A percentile compares a stretch with the other conserved stretches of the same genome.
These are phyloP conservation scores for Sinocyclocheilus anophthalmus DNA, from an alignment of 2,113 vertebrate genomes.

Conservation along the genomic window DNA sequence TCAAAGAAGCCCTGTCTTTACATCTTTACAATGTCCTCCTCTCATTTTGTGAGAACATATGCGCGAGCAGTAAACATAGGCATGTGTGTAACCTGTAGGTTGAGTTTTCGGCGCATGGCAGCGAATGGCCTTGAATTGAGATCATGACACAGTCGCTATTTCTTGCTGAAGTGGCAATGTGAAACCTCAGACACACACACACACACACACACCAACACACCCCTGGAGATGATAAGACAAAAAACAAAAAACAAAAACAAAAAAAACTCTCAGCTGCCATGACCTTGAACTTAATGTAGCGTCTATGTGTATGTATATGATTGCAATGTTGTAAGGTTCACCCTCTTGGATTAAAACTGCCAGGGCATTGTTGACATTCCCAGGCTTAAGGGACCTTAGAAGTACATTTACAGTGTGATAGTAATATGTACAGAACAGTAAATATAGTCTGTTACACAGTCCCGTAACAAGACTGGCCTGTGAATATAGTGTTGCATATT, in stretches of 20 bases:
- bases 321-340: conserved; percentile 12
- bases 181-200: conserved; percentile 2
- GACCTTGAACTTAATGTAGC: conserved; percentile 65
- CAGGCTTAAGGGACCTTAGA: not conserved
- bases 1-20: not conserved
- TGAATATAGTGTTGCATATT: not conserved
- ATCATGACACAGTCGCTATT: conserved; percentile 32
- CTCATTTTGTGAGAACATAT: not conserved
- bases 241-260: not conserved
- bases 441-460: not conserved
- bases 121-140: conserved; percentile 3
- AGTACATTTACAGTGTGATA: not conserved
- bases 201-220: not conserved
- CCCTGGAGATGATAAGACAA: conserved; percentile 39
- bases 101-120: not conserved
- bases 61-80: not conserved
- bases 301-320: conserved; percentile 11
- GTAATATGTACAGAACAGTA: not conserved
- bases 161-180: conserved; percentile 22
- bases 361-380: not conserved
- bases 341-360: conserved; percentile 19
- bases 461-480: not conserved
- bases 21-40: not conserved
- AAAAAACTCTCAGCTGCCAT: conserved; percentile 48
- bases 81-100: conserved; percentile 35